A percentile compares a stretch with the other conserved stretches of the same genome.
Evolutionary conservation across 2,888 invertebrate species (phyloP).

Genomic region (Gastrophysa polygoni): DNA sequence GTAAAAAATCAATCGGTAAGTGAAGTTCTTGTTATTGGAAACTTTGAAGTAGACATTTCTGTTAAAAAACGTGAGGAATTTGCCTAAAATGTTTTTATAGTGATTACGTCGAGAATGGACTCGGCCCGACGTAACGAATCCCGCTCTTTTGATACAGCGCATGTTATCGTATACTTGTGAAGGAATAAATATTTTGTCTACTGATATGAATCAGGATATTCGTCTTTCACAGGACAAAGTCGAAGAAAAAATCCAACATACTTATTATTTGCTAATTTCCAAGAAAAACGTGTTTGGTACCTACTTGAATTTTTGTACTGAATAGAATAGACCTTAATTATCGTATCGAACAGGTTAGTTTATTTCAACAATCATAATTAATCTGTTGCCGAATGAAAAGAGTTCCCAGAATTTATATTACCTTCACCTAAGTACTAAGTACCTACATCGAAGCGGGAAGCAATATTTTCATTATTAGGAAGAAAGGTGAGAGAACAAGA

Average conservation of each 20-base stretch:
- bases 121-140: conserved; percentile 53
- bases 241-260: no score
- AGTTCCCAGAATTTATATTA: no score
- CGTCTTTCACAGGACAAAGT: no score
- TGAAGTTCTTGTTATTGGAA: conserved; percentile 48
- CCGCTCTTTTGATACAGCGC: conserved; percentile 57
- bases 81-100: conserved; percentile 35
- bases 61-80: conserved; percentile 51
- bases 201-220: no score
- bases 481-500: conserved; percentile 23
- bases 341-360: no score
- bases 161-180: conserved; percentile 42
- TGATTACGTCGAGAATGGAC: conserved; percentile 51
- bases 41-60: conserved; percentile 49
- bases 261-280: conserved; percentile 25
- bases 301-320: conserved; percentile 25
- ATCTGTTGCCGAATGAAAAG: no score
- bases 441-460: no score
- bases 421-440: no score
- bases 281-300: conserved; percentile 27
- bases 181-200: no score
- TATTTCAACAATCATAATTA: no score
- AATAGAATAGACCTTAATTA: no score
- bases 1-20: conserved; percentile 73
- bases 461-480: not conserved